Conservation (phyloP, 2,113 vertebrate species). For the Atlantisia rogersi region DNA sequence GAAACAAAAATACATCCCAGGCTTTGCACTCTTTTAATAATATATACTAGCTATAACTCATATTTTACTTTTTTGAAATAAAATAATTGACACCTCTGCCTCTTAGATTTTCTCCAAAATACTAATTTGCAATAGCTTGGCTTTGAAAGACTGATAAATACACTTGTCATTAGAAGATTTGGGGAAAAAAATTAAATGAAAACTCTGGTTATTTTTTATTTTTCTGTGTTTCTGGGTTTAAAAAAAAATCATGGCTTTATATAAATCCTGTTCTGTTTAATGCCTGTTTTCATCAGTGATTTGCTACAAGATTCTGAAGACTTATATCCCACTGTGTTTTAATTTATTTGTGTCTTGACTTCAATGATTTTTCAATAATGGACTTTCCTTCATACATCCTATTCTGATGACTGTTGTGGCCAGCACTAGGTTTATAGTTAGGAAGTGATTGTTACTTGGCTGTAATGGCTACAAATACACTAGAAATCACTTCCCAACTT, state of each 20-base stretch:
- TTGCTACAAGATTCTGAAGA: neutral
- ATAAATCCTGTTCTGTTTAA: neutral
- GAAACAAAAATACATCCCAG: neutral
- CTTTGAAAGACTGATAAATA: neutral
- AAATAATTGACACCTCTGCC: neutral
- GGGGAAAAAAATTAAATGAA: neutral
- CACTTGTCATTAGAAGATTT: neutral
- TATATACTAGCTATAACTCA: neutral
- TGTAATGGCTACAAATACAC: neutral
- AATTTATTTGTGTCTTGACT: neutral
- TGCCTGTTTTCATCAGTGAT: neutral
- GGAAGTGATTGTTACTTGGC: neutral
- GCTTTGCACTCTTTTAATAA: neutral
- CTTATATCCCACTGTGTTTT: neutral
- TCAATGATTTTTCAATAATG: neutral
- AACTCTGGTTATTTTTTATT: neutral
- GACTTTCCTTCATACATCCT: neutral
- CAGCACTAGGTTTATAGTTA: neutral
- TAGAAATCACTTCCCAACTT: neutral
- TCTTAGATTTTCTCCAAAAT: neutral
- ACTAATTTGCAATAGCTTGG: neutral
- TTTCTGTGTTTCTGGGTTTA: no score
- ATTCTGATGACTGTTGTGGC: neutral
- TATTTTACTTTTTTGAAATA: neutral
- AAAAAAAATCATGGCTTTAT: neutral